Base-by-base conservation (phyloP, 1,140 invertebrate genomes). In the Drosophila funebris region DNA sequence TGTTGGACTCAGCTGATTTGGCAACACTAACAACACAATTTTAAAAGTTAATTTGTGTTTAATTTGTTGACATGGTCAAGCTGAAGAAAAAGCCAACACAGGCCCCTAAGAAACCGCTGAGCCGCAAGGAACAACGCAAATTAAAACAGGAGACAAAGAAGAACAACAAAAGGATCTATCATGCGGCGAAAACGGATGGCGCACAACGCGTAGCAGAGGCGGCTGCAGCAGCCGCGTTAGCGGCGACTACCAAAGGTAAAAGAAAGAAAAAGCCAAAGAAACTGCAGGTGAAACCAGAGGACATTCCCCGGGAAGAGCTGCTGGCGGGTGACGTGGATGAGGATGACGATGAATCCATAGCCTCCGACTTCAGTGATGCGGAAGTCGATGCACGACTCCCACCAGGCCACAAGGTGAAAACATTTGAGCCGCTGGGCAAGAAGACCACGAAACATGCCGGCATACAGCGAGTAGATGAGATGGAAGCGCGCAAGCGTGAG, bases 81-180 rank as follows among this genome's bases (percentile, higher is more conserved):
- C 24, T 69, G 29, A 73, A 56, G 39, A 78, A 72, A 33, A 82
- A 89, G 13, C 44, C 14, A 4, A 36, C 7, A 31, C 27, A 68
- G 8, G 41, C 37, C 0, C 18, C 43, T 0, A 74, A 73, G 4
- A 90, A 90, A 37, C 64, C 81, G 2, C 31, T 91, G 0, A 90
- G 93, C 0, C 93, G 95, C 5, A 95, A 95, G 88, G 92, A 95
- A 77, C 79, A 93, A 8, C 92, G 95, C 2, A 95, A 95, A 83
- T 93, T 94, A 48, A 92, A 94, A 50, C 78, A 93, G 16, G 76
- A 92, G 41, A 93, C 93, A 36, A 95, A 95, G 78, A 92, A 93
- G 31, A 91, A 90, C 36, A 93, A 92, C 73, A 91, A 91, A 20
- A 67, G 88, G 29, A 67, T 91, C 6, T 91, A 82, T 11, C 82